Percentiles rank a stretch among this genome's conserved stretches.
Evolutionary conservation across 2,888 invertebrate genomes (phyloP).

Genomic region (Phaedon cochleariae): DNA sequence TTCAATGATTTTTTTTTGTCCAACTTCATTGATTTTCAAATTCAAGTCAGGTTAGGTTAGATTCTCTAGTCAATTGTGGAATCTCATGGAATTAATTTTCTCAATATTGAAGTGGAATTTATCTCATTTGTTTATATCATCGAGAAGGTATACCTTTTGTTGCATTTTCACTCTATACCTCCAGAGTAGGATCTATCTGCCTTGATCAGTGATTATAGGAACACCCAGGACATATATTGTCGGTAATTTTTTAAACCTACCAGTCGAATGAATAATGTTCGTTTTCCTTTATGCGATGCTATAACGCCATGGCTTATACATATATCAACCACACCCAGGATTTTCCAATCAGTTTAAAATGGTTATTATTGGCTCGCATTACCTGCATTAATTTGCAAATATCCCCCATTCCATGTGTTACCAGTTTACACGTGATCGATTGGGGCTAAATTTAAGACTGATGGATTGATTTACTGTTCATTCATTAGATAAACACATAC

Average conservation of each 20-base stretch:
- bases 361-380: conserved; percentile 30
- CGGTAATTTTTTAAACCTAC: too few relatives aligned
- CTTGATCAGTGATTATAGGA: too few relatives aligned
- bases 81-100: too few relatives aligned
- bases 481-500: background rate
- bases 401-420: conserved; percentile 26
- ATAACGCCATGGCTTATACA: background rate
- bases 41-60: too few relatives aligned
- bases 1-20: too few relatives aligned
- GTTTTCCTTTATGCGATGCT: background rate
- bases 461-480: conserved; percentile 20
- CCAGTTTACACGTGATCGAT: conserved; percentile 22
- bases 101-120: too few relatives aligned
- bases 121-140: too few relatives aligned
- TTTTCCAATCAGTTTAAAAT: conserved; percentile 40
- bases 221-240: background rate
- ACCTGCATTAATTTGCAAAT: conserved; percentile 34
- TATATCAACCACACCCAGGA: conserved; percentile 11
- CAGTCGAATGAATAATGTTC: conserved; percentile 8
- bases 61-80: too few relatives aligned
- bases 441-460: conserved; percentile 25
- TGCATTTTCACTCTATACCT: too few relatives aligned
- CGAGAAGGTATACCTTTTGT: too few relatives aligned
- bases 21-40: too few relatives aligned
- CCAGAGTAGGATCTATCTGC: too few relatives aligned